A percentile compares a stretch with the other conserved stretches of the same genome.
These are phyloP conservation scores for Sitta europaea DNA, from an alignment of 2,113 vertebrate genomes.

Conservation along the genomic window DNA sequence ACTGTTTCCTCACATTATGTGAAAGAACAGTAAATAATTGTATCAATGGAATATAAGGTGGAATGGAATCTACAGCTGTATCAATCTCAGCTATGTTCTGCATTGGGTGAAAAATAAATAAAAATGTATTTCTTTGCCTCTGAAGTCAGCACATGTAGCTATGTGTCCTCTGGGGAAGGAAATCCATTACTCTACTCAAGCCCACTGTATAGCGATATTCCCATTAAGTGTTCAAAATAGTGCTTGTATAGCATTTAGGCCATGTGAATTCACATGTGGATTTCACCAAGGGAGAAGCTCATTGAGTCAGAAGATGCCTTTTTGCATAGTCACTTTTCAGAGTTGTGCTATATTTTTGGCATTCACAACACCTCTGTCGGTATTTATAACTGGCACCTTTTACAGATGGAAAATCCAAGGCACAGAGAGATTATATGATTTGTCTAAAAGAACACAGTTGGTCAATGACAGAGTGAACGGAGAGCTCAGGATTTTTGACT, in stretches of 20 bases:
- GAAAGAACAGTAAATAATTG: conserved; percentile 2
- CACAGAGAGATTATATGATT: neutral
- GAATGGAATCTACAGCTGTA: conserved; percentile 26
- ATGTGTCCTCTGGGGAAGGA: neutral
- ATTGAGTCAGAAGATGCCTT: conserved; percentile 29
- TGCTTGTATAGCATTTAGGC: neutral
- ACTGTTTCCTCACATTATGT: neutral
- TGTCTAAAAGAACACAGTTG: neutral
- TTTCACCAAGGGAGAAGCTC: neutral
- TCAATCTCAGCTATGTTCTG: neutral
- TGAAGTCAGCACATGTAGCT: neutral
- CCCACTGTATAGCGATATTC: neutral
- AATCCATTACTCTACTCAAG: neutral
- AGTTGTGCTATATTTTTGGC: neutral
- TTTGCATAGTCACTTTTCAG: conserved; percentile 31
- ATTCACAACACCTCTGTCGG: neutral
- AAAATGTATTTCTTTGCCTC: conserved; percentile 1
- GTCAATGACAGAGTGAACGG: neutral
- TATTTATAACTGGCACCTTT: neutral
- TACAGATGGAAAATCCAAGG: neutral
- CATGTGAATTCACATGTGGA: neutral
- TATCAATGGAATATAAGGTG: neutral
- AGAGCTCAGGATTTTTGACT: neutral
- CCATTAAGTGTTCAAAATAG: neutral
- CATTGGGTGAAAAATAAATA: neutral